phyloP scores from a whole-genome alignment of 2,888 invertebrate species.

The Drymonia ruficornis region DNA sequence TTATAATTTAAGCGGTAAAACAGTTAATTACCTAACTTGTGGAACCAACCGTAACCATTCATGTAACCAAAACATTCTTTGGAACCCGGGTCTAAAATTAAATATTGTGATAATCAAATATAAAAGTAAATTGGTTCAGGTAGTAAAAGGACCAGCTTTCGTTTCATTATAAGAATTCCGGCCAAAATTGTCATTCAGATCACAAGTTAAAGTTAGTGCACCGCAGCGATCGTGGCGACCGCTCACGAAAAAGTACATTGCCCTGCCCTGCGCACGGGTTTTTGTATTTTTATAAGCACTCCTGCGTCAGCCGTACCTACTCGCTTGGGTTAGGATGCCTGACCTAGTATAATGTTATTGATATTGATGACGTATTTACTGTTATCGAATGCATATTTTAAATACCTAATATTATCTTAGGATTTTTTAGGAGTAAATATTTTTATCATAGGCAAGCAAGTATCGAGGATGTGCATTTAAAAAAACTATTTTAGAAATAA shows the following conservation, averaged over 20 bases:
- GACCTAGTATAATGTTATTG: conserved; percentile 80
- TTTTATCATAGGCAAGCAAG: no score
- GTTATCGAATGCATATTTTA: conserved; percentile 6
- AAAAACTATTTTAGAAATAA: no score
- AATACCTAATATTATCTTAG: no score
- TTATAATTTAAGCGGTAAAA: no score
- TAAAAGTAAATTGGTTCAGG: no score
- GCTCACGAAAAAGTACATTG: conserved; percentile 78
- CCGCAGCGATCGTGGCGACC: conserved; percentile 63
- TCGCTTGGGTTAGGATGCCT: conserved; percentile 73
- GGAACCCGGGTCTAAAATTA: no score
- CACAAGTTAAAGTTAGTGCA: conserved; percentile 59
- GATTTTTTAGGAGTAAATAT: no score
- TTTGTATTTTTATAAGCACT: conserved; percentile 60
- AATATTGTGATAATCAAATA: no score
- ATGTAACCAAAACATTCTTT: no score
- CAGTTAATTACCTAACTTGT: no score
- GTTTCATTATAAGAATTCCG: conserved; percentile 24
- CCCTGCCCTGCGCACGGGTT: conserved; percentile 55
- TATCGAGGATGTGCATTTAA: no score
- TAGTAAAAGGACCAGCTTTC: background rate
- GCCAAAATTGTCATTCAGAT: conserved; percentile 63
- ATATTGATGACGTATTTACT: conserved; percentile 50
- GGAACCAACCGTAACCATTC: no score
- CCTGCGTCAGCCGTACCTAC: conserved; percentile 63